phyloP scores from a whole-genome alignment of 37 sponge, comb jelly and placozoan species.

The Beroe forskalii region DNA sequence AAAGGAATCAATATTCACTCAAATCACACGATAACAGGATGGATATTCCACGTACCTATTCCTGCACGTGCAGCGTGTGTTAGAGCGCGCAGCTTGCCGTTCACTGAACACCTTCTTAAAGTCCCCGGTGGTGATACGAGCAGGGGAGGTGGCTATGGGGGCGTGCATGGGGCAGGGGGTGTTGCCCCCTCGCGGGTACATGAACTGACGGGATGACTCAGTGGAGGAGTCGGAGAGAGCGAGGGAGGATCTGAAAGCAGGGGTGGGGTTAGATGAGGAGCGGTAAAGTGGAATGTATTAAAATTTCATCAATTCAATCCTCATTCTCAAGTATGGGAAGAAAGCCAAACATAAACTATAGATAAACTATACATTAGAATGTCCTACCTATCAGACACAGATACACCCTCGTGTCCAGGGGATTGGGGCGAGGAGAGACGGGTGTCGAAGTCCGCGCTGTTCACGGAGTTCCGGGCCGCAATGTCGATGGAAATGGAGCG shows the following conservation, averaged over 20 bases:
- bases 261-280: no score
- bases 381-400: conserved; percentile 33
- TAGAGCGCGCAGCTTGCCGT: background rate
- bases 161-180: background rate
- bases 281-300: no score
- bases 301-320: no score
- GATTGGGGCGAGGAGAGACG: background rate
- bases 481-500: background rate
- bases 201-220: background rate
- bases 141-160: background rate
- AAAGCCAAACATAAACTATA: background rate
- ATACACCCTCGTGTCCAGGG: background rate
- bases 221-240: conserved; percentile 22
- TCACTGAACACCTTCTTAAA: conserved; percentile 39
- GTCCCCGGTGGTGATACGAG: conserved; percentile 10
- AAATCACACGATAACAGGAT: background rate
- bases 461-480: background rate
- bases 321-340: background rate
- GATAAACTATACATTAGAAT: background rate
- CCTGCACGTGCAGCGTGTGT: background rate
- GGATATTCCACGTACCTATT: background rate
- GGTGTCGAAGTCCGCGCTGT: background rate
- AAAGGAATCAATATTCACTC: no score
- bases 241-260: conserved; percentile 42
- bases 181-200: background rate